Evolutionary conservation across 2,888 invertebrate genomes (phyloP), one percentile per base, ranked within the genome.

Genomic region (Odontocolon sp.): DNA sequence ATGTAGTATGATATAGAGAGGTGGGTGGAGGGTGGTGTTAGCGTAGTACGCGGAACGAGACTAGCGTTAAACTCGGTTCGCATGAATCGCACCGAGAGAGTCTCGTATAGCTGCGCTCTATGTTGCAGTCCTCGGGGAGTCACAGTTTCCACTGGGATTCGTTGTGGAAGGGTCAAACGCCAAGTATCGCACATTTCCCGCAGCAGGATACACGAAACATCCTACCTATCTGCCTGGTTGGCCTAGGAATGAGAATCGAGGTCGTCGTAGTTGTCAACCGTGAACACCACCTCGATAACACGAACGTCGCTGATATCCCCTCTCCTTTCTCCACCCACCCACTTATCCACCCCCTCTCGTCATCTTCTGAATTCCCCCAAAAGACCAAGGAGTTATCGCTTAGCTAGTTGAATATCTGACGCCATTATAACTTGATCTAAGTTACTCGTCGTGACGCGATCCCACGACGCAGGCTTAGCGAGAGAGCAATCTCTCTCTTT

Each of bases 401-500:
- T 74, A 80, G 63, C 69, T 77, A 69, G 68, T 36, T 71, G 72
- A 75, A 69, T 82, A 77, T 75, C 80, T 77, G 80, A 81, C 78
- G 72, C 72, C 78, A 82, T 84, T 84, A 81, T 80, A 82, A 84
- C 78, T 83, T 81, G 80, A 83, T 82, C 72, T 73, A 80, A 83
- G 78, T 82, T 83, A 73, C 66, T 72, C 75, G 63, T 64, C 61
- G 52, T 52, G 45, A 57, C 68, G 59, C 57, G 71, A 78, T 72
- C 72, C 47, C 72, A 45, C 16, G 54, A 72, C 40, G 64, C 66
- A 18, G 57, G 70, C 70, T 59, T 57, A 57, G 40, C 67, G 42
- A 26, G 21, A 57, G 66, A 59, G 31, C 45, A 16, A 21, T 26
- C 64, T 64, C 36, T 45, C 59, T n/a, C 42, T 38, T 68, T 26